Evolutionary conservation across 2,888 invertebrate genomes (phyloP), one percentile per base, ranked within the genome.

Genomic region (Ochropleura leucogaster): DNA sequence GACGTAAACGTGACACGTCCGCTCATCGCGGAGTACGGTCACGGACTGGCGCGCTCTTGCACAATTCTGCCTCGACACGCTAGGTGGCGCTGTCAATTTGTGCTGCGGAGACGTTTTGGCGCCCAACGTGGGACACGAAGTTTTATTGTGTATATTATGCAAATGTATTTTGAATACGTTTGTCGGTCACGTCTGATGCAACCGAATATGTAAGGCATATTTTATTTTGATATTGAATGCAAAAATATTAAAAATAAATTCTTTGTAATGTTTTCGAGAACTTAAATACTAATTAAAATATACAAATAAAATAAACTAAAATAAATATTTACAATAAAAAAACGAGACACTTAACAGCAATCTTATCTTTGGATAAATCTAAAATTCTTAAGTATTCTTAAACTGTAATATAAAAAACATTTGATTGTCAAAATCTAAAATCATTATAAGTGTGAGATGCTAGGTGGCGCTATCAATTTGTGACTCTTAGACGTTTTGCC

Each of bases 81-180:
- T 89, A 94, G 95, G 92, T 92, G 94, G 93, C 93, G 92, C 92
- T 94, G 95, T 93, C 95, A 94, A 94, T 94, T 94, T 94, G 90
- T 89, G 88, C 85, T 86, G 89, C 81, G 85, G 83, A 90, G 85
- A 90, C 87, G 78, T 89, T 92, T 94, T 94, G 93, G 93, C 93
- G 92, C 94, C 93, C 94, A 92, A 89, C 91, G 77, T 84, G 92
- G 90, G 77, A 71, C 80, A 51, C 40, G 76, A 81, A 85, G 81
- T 85, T 79, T 81, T 80, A 85, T 85, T 77, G 84, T 80, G 85
- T 83, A 85, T 82, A 77, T 79, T 81, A 79, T 72, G 72, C 65
- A 79, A 77, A 79, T 79, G 82, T 87, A 80, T 80, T 77, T 80
- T 75, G 88, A 84, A 86, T 83, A 73, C 59, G 69, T 77, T 75